phyloP scores from a whole-genome alignment of 2,797 vertebrate species.

The Botia almorhae region DNA sequence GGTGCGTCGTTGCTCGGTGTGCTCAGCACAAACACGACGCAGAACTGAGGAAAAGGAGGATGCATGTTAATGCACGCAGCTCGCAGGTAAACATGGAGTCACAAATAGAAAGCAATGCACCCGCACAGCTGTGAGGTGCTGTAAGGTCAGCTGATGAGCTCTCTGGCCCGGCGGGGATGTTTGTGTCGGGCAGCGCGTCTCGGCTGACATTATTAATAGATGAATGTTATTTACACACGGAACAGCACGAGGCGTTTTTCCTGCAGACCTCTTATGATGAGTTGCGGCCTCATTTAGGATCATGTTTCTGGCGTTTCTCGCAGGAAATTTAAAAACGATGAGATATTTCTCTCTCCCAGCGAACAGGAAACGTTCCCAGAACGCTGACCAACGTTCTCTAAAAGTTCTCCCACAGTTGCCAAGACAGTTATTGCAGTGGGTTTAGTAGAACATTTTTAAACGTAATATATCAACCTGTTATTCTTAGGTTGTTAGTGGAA shows the following conservation, averaged over 20 bases:
- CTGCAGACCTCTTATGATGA: constrained; percentile 47
- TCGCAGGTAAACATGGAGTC: not conserved
- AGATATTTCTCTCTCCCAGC: not conserved
- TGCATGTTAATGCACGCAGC: not conserved
- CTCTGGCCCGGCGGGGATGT: constrained; percentile 17
- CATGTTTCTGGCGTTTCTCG: constrained; percentile 50
- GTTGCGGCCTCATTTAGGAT: constrained; percentile 57
- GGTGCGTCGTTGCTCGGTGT: not conserved
- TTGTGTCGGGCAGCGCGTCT: constrained; percentile 18
- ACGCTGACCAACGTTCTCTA: too few relatives aligned
- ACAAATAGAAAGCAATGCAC: not conserved
- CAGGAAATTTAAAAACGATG: not conserved
- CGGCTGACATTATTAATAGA: constrained; percentile 55
- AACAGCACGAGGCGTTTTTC: constrained; percentile 42
- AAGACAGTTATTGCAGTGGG: too few relatives aligned
- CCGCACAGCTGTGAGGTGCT: not conserved
- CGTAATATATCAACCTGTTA: too few relatives aligned
- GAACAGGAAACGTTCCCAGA: too few relatives aligned
- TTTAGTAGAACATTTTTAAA: too few relatives aligned
- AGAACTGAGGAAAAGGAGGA: not conserved
- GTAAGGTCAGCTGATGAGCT: constrained; percentile 20
- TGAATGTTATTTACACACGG: constrained; percentile 50
- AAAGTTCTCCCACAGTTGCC: too few relatives aligned
- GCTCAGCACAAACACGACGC: not conserved
- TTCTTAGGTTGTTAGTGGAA: too few relatives aligned